Base-by-base conservation (phyloP, 2,888 invertebrate species). In the Protophormia terraenovae region DNA sequence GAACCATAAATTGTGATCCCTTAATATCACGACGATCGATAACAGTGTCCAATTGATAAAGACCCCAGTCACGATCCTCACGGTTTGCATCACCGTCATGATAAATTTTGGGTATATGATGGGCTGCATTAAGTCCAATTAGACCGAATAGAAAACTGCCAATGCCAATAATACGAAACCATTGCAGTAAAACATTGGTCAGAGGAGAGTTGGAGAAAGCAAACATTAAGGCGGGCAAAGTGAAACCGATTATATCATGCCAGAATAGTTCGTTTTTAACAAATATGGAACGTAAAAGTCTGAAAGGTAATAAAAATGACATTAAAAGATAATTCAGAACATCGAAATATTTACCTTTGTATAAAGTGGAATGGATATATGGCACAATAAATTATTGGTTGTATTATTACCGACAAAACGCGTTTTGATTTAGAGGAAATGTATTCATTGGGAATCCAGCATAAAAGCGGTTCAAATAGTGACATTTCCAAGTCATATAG, bases 71-170 rank as follows among this genome's bases (percentile, higher is more conserved):
- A 22, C 94, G 88, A 84, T 92, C 90, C 8, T 77, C 10, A 1
- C 92, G 88, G 1, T 80, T 93, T 75, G 94, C 92, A 90, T 97
- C 97, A 1, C 96, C 96, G 89, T 96, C 96, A 89, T 96, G 96
- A 86, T 95, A 95, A 73, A 96, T 95, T 6, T 94, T 94, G 1
- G 97, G 96, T 90, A 96, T 96, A 89, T 96, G 96, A 92, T 97
- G 97, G 1, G 95, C 96, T 0, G 96, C 96, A 87, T 95, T 96
- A 0, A 96, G 89, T 0, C 95, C 96, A 73, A 96, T 94, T 0
- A 94, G 88, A 3, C 91, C 93, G 89, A 96, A 96, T 3, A 94
- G 83, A 50, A 95, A 93, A 86, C 96, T 95, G 0, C 93, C 93
- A 0, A 93, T 89, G 16, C 93, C 88, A 14, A 94, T 87, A 3